A percentile compares a stretch with the other conserved stretches of the same genome.
phyloP scores from a whole-genome alignment of 2,888 invertebrate genomes.

The Tetragnatha montana region DNA sequence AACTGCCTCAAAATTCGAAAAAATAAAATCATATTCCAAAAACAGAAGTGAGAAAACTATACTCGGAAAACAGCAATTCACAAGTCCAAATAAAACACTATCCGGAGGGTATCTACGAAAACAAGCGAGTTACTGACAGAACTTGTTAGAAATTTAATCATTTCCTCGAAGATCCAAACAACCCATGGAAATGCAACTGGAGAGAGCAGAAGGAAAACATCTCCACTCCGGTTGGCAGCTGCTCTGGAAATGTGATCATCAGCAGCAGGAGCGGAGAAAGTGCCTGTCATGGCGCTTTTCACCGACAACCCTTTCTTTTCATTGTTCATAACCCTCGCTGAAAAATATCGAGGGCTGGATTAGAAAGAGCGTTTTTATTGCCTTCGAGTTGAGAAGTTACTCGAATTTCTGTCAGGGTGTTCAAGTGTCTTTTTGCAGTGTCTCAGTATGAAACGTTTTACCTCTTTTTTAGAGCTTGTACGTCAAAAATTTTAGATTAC shows the following conservation, averaged over 20 bases:
- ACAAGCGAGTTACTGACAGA: constrained; percentile 5
- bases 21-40: too few relatives aligned
- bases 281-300: neutral
- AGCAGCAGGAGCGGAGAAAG: neutral
- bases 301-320: neutral
- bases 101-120: neutral
- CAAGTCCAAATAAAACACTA: neutral
- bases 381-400: neutral
- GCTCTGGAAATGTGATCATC: neutral
- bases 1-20: too few relatives aligned
- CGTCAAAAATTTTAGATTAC: too few relatives aligned
- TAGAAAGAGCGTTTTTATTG: neutral
- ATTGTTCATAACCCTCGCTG: neutral
- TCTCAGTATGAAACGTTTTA: neutral
- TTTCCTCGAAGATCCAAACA: neutral
- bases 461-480: too few relatives aligned
- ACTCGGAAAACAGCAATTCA: too few relatives aligned
- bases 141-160: constrained; percentile 24
- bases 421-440: neutral
- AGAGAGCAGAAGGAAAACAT: neutral
- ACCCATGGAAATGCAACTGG: neutral
- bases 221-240: neutral
- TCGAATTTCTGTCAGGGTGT: neutral
- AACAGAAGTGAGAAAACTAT: too few relatives aligned
- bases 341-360: neutral